Evolutionary conservation across 2,888 invertebrate genomes (phyloP), one percentile per base, ranked within the genome.

Genomic region (Athripsodes cinereus): DNA sequence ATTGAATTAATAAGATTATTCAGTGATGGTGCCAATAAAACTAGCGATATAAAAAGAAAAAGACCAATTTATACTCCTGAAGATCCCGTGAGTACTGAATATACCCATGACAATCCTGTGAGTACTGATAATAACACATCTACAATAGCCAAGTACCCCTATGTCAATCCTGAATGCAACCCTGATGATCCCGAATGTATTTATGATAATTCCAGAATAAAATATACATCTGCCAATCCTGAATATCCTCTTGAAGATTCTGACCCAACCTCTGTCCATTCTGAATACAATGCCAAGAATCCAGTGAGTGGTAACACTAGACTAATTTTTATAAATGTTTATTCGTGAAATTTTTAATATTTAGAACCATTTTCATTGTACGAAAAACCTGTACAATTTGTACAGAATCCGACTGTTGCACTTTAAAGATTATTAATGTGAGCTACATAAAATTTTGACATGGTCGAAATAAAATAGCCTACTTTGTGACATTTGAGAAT

Each of bases 41-140:
- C 46, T 40, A 16, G 16, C 26, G 26, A 52, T 26, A 47, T 35
- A 19, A 55, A 54, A 16, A 13, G 20, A 8, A 31, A 47, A 22
- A 53, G 62, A 49, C 62, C 60, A 16, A 50, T 59, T 10, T 62
- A 59, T 52, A 52, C 52, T 8, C 60, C 60, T 13, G 62, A 61
- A 52, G 47, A 56, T 21, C 54, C 54, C 11, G 62, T 62, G 31
- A 48, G 55, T 52, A 40, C 5, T 16, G 40, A 40, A 13, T 40
- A 16, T 40, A n/a, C 16, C 3, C 40, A 40, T n/a, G 40, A 40
- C 13, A 13, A 19, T 18, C 19, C 18, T 48, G 48, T 48, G 18
- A 48, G 20, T 13, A 18, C 18, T 48, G 20, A 48, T 8, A 20
- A 48, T 19, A 48, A 48, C 13, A 46, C 19, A n/a, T 44, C 16